A percentile compares a stretch with the other conserved stretches of the same genome.
These are phyloP conservation scores for Phyllostomus discolor DNA, from an alignment of 2,113 vertebrate genomes.

Conservation along the genomic window DNA sequence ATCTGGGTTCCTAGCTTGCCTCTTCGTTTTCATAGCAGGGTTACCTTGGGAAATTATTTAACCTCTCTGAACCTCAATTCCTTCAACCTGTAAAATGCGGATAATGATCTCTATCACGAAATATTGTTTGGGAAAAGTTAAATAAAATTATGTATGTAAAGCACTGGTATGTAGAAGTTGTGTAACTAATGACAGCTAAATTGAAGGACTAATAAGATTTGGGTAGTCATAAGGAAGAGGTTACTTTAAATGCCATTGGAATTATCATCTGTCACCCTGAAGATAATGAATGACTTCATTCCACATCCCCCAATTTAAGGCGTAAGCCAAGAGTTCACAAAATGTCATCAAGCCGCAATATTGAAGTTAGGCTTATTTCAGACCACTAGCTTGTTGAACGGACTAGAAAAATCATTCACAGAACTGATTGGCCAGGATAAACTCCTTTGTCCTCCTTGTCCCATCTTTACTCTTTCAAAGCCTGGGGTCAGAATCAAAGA, in stretches of 20 bases:
- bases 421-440: neutral
- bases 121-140: neutral
- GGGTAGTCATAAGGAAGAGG: neutral
- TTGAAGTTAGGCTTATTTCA: neutral
- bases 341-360: neutral
- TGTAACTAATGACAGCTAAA: neutral
- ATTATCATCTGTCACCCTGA: neutral
- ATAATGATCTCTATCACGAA: neutral
- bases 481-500: neutral
- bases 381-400: neutral
- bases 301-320: neutral
- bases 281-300: neutral
- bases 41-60: neutral
- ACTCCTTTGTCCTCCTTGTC: neutral
- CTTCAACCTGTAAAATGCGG: constrained; percentile 1
- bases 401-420: neutral
- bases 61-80: neutral
- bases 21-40: neutral
- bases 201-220: constrained; percentile 8
- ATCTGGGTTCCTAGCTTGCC: neutral
- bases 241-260: neutral
- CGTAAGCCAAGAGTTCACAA: neutral
- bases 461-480: neutral
- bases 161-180: neutral
- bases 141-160: constrained; percentile 10